Base-by-base conservation (phyloP, 2,797 vertebrate genomes). In the Lycodopsis pacificus region DNA sequence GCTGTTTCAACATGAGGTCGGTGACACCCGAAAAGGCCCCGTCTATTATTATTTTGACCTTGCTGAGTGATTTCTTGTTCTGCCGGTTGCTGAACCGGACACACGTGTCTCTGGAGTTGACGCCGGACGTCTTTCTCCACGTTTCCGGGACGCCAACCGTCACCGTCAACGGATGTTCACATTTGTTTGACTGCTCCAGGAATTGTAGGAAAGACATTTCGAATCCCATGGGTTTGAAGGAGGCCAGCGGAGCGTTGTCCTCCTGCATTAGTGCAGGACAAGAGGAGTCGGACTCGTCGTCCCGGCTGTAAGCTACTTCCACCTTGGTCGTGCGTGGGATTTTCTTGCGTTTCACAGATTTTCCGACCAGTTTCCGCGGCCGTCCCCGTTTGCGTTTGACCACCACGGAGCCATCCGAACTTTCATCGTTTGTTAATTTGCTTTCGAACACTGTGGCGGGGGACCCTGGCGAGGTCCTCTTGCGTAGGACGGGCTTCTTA, bases 171-270 rank as follows among this genome's bases (percentile, higher is more conserved):
- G 94, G 94, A 46, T 94, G 92, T 49, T 96, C 93, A 58, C 97
- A 95, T 65, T 97, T 95, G 65, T 95, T 97, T 12, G 97, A 97
- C 86, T 99, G 96, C 79, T 98, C 97, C n/a, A 99, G 93, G 84
- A 99, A 99, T 81, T 99, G 96, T 56, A 99, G 93, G 91, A 99
- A 99, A 0, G 98, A 99, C 68, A 97, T 96, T 93, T 99, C 98
- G 83, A 99, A 99, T 36, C 98, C 98, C 97, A 99, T 98, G 0
- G 98, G 98, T 77, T 98, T 99, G 80, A 99, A 99, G 0, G 97
- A 96, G 82, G 96, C 95, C 91, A 98, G 94, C 0, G 96, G 94
- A 1, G 96, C 94, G 44, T 91, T 90, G 0, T 94, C 94, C 44
- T 96, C 95, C 0, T 92, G 92, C 0, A 92, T 83, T 0, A 93